Base-by-base conservation (phyloP, 53 echinoderm and acorn worm species). In the Temnopleurus reevesii region DNA sequence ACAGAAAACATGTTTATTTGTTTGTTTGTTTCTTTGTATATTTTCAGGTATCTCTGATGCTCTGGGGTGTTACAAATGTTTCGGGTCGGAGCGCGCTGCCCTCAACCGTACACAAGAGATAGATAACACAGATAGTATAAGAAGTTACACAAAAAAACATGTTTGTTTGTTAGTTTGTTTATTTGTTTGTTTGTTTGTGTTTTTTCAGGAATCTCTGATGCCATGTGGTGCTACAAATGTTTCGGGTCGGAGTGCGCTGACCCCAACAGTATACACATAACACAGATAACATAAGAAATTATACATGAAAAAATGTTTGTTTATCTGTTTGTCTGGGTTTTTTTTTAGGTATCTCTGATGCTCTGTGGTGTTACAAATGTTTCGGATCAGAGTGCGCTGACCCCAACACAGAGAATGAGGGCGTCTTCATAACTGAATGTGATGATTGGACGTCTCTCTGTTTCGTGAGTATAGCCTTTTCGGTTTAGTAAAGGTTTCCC, bases 281-380 rank as follows among this genome's bases (percentile, higher is more conserved):
- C 34, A 30, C 34, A 36, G 10, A 31, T 71, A 30, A 71, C 8
- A 9, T 28, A 31, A 33, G n/a, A 4, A 71, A 30, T 28, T n/a
- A 8, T 71, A 9, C 34, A 9, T 31, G 10, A 30, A 29, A 71
- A 31, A 71, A 28, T 9, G 34, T 71, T 21, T 17, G 12, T 24
- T 9, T 59, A 18, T 24, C 23, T 59, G 23, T n/a, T 71, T 9
- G 7, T 8, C 29, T 71, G 29, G 60, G 7, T 28, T 31, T 8
- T 31, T 31, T 44, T 45, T 15, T 12, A 87, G 88, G 88, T 53
- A 31, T 66, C n/a, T 53, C 66, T 6, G 88, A 87, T 10, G 88
- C 92, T 35, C 77, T 92, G 0, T 92, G 92, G 92, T 92, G 92
- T 66, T 92, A 76, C 77, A 92, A 92, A 46, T 92, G 92, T 25